Percentiles rank a stretch among this genome's conserved stretches.
Conservation (phyloP, 2,797 vertebrate genomes). For the Crocidura indochinensis region DNA sequence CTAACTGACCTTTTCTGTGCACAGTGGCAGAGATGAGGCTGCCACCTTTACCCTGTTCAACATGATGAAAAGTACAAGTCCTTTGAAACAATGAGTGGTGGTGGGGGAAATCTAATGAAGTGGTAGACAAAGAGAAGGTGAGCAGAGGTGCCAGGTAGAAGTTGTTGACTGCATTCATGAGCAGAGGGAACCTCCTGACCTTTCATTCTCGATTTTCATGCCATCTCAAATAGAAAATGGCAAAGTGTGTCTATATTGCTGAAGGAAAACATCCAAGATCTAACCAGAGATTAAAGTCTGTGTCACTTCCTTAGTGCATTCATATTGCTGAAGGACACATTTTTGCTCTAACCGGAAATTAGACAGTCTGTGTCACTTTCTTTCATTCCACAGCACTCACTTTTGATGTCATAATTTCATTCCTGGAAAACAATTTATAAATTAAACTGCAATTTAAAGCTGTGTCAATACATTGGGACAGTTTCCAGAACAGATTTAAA, state of each 20-base stretch:
- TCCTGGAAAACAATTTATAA: slow-evolving; percentile 84
- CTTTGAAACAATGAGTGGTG: neutral
- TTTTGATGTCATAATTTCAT: slow-evolving; percentile 83
- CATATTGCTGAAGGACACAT: slow-evolving; percentile 23
- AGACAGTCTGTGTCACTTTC: slow-evolving; percentile 9
- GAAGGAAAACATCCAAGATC: slow-evolving; percentile 30
- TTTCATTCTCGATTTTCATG: slow-evolving; percentile 30
- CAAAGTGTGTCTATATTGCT: neutral
- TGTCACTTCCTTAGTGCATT: slow-evolving; percentile 24
- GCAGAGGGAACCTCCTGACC: neutral
- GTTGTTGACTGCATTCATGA: neutral
- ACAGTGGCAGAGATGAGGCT: neutral
- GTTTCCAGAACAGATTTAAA: slow-evolving; percentile 81
- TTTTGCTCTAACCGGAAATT: slow-evolving; percentile 40
- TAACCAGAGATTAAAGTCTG: slow-evolving; percentile 30
- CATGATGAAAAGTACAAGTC: neutral
- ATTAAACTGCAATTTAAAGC: slow-evolving; percentile 84
- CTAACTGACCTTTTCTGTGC: neutral
- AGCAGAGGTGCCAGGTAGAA: neutral
- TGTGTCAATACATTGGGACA: slow-evolving; percentile 83
- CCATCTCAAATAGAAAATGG: slow-evolving; percentile 2
- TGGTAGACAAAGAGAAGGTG: neutral
- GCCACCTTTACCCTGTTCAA: neutral
- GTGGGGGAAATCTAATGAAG: neutral
- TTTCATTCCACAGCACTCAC: slow-evolving; percentile 63